These are phyloP conservation scores for Sigmodon hispidus DNA, from an alignment of 2,113 vertebrate genomes.

Conservation along the genomic window DNA sequence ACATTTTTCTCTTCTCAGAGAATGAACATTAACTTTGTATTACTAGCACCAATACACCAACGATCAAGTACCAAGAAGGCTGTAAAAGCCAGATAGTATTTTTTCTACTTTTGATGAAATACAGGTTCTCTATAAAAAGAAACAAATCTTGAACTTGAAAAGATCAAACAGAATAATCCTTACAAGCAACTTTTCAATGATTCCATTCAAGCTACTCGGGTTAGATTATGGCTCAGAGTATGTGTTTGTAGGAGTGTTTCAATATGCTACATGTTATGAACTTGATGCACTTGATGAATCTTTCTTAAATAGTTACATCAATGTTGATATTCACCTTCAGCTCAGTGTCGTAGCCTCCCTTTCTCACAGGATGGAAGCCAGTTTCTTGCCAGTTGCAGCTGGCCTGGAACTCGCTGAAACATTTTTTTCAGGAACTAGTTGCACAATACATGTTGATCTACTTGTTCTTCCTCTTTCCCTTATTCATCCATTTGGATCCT, in stretches of 20 bases:
- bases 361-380: constrained; percentile 42
- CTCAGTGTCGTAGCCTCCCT: constrained; percentile 41
- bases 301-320: constrained; percentile 58
- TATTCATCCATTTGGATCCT: constrained; percentile 73
- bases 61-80: constrained; percentile 18
- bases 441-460: constrained; percentile 70
- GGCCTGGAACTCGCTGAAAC: constrained; percentile 64
- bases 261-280: neutral
- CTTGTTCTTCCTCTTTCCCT: constrained; percentile 70
- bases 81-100: constrained; percentile 12
- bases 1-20: neutral
- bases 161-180: neutral
- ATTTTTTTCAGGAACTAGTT: constrained; percentile 71
- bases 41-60: neutral
- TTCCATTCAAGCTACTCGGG: neutral
- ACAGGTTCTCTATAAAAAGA: neutral
- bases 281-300: neutral
- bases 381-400: constrained; percentile 60
- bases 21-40: neutral
- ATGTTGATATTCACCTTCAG: neutral
- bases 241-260: neutral
- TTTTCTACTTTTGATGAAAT: constrained; percentile 51
- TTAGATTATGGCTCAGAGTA: neutral
- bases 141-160: constrained; percentile 38
- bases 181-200: constrained; percentile 14